Conservation (phyloP, 2,888 invertebrate species). For the Prosapia bicincta region DNA sequence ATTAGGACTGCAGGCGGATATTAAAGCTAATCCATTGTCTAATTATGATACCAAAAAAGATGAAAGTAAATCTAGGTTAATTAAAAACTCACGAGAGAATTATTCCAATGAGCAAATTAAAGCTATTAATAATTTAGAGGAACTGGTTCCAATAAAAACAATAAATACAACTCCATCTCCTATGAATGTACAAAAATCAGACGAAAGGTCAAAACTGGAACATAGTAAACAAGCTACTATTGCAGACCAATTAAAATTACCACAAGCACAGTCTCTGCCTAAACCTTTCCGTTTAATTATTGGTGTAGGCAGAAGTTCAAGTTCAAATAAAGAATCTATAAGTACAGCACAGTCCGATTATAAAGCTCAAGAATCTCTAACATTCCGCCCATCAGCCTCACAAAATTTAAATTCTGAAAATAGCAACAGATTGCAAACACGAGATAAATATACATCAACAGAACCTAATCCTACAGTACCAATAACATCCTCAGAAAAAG, state of each 20-base stretch:
- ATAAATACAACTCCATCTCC: neutral
- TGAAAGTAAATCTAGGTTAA: neutral
- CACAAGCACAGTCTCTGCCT: neutral
- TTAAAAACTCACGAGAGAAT: neutral
- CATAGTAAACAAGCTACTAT: neutral
- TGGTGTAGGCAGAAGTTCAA: neutral
- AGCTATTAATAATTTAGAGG: neutral
- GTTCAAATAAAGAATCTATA: neutral
- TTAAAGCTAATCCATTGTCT: neutral
- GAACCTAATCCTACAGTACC: no score
- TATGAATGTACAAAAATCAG: neutral
- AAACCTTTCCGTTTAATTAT: neutral
- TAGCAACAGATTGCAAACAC: neutral
- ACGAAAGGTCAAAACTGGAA: neutral
- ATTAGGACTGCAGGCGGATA: neutral
- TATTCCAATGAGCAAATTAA: neutral
- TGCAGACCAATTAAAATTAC: neutral
- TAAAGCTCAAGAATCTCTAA: neutral
- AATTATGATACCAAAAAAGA: neutral
- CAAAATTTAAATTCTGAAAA: neutral
- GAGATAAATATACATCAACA: neutral
- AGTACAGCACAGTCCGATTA: neutral
- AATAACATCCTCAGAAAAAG: neutral
- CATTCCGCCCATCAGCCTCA: neutral
- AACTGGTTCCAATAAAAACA: neutral